Base-by-base conservation (phyloP, 2,888 invertebrate genomes). In the Drosophila incognita region DNA sequence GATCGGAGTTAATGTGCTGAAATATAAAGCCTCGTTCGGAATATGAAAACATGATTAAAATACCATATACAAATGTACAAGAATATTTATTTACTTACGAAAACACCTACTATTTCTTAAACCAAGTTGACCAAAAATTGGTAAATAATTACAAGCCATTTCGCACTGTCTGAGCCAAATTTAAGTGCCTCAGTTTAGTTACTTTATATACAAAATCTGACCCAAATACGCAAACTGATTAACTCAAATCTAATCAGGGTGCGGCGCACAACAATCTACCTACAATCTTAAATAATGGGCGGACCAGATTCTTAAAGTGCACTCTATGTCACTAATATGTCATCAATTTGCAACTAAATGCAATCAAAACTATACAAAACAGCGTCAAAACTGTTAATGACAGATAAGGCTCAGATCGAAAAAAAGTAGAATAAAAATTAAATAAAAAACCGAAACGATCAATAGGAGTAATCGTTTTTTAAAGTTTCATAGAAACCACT, bases 341-440 rank as follows among this genome's bases (percentile, higher is more conserved):
- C 90, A 86, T 90, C 87, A 90, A 84, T 90, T 84, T 90, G 84
- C 84, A 90, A 84, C 89, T 90, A 88, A 84, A 90, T 77, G 81
- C 86, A 85, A 83, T 90, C 62, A 87, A 90, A 73, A 46, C 52
- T 49, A 62, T 77, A 86, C 89, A 89, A 81, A 83, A 83, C 74
- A 87, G 84, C 90, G 82, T 90, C 89, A 85, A 90, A 83, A 77
- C 89, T 69, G 81, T 81, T 73, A 72, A 72, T 69, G 68, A 89
- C 57, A 68, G 83, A 82, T 74, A 68, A 56, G 46, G 31, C 13
- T 27, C 33, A 18, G 33, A 56, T 51, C 8, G 21, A 24, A 35
- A 33, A n/a, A 35, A 13, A 31, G 6, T 2, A 21, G 18, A 53
- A 33, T 42, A 49, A 27, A 52, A 51, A 49, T 54, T 15, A 8